phyloP scores from a whole-genome alignment of 2,113 vertebrate genomes.

The Megalops atlanticus region DNA sequence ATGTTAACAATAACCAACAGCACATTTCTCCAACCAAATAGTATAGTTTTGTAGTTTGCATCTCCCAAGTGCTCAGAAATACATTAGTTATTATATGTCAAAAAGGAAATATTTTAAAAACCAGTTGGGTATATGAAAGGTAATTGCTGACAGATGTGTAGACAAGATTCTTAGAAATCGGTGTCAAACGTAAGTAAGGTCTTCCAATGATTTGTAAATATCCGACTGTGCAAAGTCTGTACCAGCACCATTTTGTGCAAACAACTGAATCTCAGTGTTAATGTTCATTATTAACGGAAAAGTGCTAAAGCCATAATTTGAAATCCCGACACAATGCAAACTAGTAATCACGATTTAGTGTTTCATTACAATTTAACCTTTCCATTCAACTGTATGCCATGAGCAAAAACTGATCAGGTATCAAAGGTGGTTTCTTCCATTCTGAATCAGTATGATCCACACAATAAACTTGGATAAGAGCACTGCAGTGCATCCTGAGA shows the following conservation, averaged over 20 bases:
- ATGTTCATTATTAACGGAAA: neutral
- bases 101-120: neutral
- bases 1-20: neutral
- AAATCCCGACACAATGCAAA: too few relatives aligned
- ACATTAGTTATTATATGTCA: neutral
- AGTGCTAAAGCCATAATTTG: neutral
- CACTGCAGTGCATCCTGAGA: neutral
- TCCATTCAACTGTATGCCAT: neutral
- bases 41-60: neutral
- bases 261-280: neutral
- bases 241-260: neutral
- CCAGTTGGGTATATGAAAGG: neutral
- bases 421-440: neutral
- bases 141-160: neutral
- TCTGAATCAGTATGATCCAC: slow-evolving; percentile 16
- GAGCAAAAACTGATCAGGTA: neutral
- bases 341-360: neutral
- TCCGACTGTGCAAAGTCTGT: neutral
- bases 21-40: neutral
- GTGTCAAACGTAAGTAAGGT: neutral
- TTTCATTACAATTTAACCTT: neutral
- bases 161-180: neutral
- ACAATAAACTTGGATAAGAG: neutral
- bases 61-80: neutral
- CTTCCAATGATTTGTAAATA: neutral